Evolutionary conservation across 1,140 invertebrate species (phyloP), one percentile per base, ranked within the genome.

Genomic region (Cydia amplana): DNA sequence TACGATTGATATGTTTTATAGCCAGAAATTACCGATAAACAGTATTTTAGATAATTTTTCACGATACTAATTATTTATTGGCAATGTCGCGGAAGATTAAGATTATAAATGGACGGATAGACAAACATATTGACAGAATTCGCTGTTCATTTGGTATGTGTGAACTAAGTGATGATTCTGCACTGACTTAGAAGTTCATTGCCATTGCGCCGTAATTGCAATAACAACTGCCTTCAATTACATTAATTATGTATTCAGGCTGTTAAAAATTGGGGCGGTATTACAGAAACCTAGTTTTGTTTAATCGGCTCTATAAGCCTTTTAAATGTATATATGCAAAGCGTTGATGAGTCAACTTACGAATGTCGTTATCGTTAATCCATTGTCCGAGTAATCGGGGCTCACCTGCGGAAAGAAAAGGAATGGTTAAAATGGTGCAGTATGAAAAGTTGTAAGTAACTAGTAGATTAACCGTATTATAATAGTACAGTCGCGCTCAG

Each of bases 321-420:
- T 32, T 16, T 16, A 32, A 67, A 28, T n/a, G 9, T 16, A 67
- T 64, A 67, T 64, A 64, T 25, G 63, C 63, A 23, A 32, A 67
- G 12, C n/a, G 14, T 70, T 40, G 65, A 18, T 43, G 73, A 51
- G 78, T 83, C 46, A 80, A 88, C 84, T 88, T 83, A 87, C 85
- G 74, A 74, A 80, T 77, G 51, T 75, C 60, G 75, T 80, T 80
- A 84, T 73, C 79, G 7, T 12, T 60, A 78, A 82, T 80, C 72
- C 82, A 83, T 82, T 75, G 75, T 77, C 63, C 76, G 80, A 64
- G 74, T 82, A 84, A 77, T 87, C 83, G 65, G 83, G 77, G 77
- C 83, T 87, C 81, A 90, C 85, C 88, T 90, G 88, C 36, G 84
- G 87, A 78, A 51, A 80, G 82, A 82, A 78, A 36, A 40, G 77